Evolutionary conservation across 2,113 vertebrate genomes (phyloP), one percentile per base, ranked within the genome.

Genomic region (Amazona vittata): DNA sequence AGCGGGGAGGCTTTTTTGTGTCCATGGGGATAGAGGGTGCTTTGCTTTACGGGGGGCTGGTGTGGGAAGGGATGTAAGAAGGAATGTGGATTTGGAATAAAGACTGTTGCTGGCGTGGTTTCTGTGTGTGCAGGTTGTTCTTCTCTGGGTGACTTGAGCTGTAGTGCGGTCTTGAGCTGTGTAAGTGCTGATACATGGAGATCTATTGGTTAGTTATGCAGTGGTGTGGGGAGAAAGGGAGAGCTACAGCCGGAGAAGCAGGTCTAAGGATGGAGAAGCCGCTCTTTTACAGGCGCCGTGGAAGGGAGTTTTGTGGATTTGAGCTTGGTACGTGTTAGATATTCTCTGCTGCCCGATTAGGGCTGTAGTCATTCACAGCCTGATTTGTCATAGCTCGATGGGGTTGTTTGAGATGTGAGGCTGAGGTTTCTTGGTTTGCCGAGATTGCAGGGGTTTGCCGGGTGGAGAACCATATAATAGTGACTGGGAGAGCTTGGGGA

Each of bases 311-410:
- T 1, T 2, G 47, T 39, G 84, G 12, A 5, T 53, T 11, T 24
- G 49, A 15, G 71, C 3, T 37, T 5, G 2, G 12, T 44, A 19
- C 3, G 7, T 2, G 14, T 2, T 31, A 10, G 1, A 0, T 19
- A 11, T 6, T 35, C 43, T 22, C 5, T 28, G 70, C 63, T 28
- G 74, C 60, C 57, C 0, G 39, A 3, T 13, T 1, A 33, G 63
- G 57, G 63, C 68, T 19, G 25, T 0, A 2, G 5, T 12, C 33
- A 0, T 22, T 67, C 12, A 5, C 77, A 29, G 26, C 8, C 63
- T 9, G 33, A 0, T 28, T 15, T 15, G 41, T 12, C 0, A 1
- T 8, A 19, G 28, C 46, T 83, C 5, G 3, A 33, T 0, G 22
- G 18, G 15, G 53, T 37, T 49, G 55, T 12, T 11, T 25, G 39